phyloP scores from a whole-genome alignment of 2,888 invertebrate genomes.

The Drosophila mercatorum region DNA sequence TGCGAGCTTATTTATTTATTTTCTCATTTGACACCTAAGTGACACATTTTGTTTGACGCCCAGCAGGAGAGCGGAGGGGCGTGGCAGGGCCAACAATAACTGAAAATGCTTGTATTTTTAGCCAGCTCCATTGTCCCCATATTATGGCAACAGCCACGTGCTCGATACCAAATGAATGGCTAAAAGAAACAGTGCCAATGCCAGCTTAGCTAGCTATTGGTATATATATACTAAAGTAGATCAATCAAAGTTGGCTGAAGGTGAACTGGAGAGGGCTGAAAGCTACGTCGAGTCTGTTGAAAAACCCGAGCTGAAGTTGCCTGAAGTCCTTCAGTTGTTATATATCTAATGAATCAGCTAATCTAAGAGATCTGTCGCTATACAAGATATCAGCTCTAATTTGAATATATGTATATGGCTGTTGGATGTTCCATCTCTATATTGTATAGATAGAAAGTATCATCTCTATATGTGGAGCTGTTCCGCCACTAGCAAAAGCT shows the following conservation, averaged over 20 bases:
- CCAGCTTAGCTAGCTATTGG: not conserved
- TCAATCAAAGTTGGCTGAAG: not conserved
- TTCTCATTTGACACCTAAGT: constrained; percentile 67
- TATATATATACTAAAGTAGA: not conserved
- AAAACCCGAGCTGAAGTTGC: not conserved
- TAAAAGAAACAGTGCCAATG: not conserved
- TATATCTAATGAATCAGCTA: no score
- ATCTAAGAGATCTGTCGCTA: no score
- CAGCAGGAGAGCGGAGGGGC: not conserved
- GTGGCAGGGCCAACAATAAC: constrained; percentile 3
- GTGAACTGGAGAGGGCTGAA: no score
- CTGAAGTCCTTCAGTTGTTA: not conserved
- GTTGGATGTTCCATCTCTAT: no score
- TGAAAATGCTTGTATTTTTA: constrained; percentile 3
- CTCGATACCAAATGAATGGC: not conserved
- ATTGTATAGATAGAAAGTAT: no score
- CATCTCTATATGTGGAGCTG: no score
- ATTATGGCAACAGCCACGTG: not conserved
- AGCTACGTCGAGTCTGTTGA: no score
- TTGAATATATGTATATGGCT: no score
- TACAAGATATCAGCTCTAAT: no score
- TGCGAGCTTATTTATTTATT: constrained; percentile 72
- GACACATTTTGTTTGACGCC: constrained; percentile 59
- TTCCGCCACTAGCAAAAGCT: no score
- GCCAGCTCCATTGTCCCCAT: not conserved